Base-by-base conservation (phyloP, 2,888 invertebrate genomes). In the Quadroppia sp. region DNA sequence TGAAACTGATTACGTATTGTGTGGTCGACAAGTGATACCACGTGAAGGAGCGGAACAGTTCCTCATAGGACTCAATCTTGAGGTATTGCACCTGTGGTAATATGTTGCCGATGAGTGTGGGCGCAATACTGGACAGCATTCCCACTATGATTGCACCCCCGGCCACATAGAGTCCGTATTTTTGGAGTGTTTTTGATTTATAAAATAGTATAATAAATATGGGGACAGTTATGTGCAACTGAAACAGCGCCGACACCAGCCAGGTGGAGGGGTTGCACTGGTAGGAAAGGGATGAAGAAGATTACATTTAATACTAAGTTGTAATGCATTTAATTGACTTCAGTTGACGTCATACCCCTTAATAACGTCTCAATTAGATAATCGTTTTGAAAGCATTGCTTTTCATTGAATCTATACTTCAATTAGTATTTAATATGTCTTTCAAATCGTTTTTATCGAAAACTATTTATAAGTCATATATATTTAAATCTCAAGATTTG, bases 251-350 rank as follows among this genome's bases (percentile, higher is more conserved):
- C n/a, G 74, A 74, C 50, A 70, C 70, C 2, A 74, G 30, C 74
- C 74, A 74, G 7, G 70, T 70, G 13, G 70, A 40, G 15, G 74
- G 70, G 45, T 74, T 74, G 50, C 74, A 74, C 74, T 74, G 25
- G 1, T 1, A 2, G n/a, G 48, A n/a, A n/a, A n/a, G n/a, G n/a
- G n/a, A n/a, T n/a, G n/a, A n/a, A n/a, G n/a, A n/a, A n/a, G n/a
- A n/a, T n/a, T n/a, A n/a, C n/a, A n/a, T n/a, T n/a, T n/a, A n/a
- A n/a, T n/a, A n/a, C n/a, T n/a, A n/a, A n/a, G n/a, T n/a, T n/a
- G n/a, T n/a, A n/a, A n/a, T n/a, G n/a, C n/a, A n/a, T n/a, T n/a
- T n/a, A n/a, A n/a, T n/a, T n/a, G n/a, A n/a, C n/a, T n/a, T n/a
- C n/a, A n/a, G n/a, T n/a, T n/a, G n/a, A n/a, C n/a, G n/a, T n/a